Base-by-base conservation (phyloP, 2,888 invertebrate species). In the Mesorhabditis belari region DNA sequence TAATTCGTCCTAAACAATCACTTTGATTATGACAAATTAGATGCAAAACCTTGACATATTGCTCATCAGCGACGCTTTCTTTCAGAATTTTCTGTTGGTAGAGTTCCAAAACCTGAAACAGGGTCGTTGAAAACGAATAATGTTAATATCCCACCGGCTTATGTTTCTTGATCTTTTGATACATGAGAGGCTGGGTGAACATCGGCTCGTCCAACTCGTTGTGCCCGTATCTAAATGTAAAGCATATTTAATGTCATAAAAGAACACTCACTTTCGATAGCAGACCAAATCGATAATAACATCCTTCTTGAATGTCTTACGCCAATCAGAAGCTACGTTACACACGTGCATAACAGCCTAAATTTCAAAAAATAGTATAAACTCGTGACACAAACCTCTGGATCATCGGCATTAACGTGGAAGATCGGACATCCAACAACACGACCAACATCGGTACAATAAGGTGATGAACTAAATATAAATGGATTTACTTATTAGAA, bases 141-240 rank as follows among this genome's bases (percentile, higher is more conserved):
- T 44, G 9, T 44, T 44, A n/a, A n/a, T n/a, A n/a, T n/a, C n/a
- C n/a, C n/a, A n/a, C n/a, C n/a, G n/a, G 67, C 51, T 62, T 63
- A 24, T 66, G 69, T 61, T 70, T 58, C 55, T 87, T 86, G 67
- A 95, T 92, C 83, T 90, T 90, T 77, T 89, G 88, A 86, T 95
- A 95, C 94, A 95, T 94, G 58, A 93, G 87, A 0, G 94, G 94
- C 83, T 92, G 92, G 1, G 94, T 95, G 84, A 94, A 94, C 91
- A 92, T 92, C 0, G 94, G 94, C 82, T 95, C 93, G 83, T 95
- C 94, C 76, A 91, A 89, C 85, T 95, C 94, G 84, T 95, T 95
- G 86, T 95, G 94, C 0, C 94, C 94, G 83, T 91, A 90, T 69
- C 50, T 62, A 21, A 65, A 64, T 19, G 17, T 3, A n/a, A n/a